Conservation (phyloP, 2,797 vertebrate genomes). For the Argentina silus region DNA sequence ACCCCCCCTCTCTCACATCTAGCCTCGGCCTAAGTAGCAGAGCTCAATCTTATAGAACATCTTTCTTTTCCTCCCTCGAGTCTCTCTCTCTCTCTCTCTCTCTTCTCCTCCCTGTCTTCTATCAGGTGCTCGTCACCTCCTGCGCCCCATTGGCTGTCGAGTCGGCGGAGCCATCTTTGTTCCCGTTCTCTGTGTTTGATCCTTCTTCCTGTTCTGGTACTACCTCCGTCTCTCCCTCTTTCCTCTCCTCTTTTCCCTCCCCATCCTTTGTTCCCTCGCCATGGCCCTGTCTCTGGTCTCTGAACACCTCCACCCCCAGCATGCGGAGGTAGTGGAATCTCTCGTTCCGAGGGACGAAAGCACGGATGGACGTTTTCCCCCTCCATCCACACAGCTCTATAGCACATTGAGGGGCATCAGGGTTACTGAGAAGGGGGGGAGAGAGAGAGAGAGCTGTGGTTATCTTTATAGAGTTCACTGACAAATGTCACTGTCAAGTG, state of each 20-base stretch:
- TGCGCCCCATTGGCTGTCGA: slow-evolving; percentile 30
- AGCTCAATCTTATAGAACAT: slow-evolving; percentile 27
- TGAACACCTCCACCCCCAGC: slow-evolving; percentile 92
- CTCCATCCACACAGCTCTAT: slow-evolving; percentile 97
- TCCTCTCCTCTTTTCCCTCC: slow-evolving; percentile 42
- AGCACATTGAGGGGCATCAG: slow-evolving; percentile 86
- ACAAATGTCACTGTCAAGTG: background rate
- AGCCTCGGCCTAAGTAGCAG: slow-evolving; percentile 5
- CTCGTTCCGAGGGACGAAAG: slow-evolving; percentile 95
- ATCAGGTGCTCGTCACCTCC: slow-evolving; percentile 46
- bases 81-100: background rate
- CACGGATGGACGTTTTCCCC: slow-evolving; percentile 94
- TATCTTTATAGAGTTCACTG: background rate
- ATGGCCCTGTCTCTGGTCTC: slow-evolving; percentile 62
- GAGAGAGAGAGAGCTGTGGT: background rate
- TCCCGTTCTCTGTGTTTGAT: slow-evolving; percentile 39
- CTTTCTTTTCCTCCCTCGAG: slow-evolving; percentile 4
- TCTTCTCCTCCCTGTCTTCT: background rate
- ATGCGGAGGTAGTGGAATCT: slow-evolving; percentile 94
- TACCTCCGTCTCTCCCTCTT: slow-evolving; percentile 19
- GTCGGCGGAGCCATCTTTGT: slow-evolving; percentile 41
- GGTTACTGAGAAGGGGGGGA: slow-evolving; percentile 71
- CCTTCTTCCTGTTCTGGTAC: slow-evolving; percentile 19
- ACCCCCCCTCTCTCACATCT: slow-evolving; percentile 14
- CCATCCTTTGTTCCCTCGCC: slow-evolving; percentile 61